Evolutionary conservation across 2,797 vertebrate genomes (phyloP).

Genomic region (Sarcoramphus papa): DNA sequence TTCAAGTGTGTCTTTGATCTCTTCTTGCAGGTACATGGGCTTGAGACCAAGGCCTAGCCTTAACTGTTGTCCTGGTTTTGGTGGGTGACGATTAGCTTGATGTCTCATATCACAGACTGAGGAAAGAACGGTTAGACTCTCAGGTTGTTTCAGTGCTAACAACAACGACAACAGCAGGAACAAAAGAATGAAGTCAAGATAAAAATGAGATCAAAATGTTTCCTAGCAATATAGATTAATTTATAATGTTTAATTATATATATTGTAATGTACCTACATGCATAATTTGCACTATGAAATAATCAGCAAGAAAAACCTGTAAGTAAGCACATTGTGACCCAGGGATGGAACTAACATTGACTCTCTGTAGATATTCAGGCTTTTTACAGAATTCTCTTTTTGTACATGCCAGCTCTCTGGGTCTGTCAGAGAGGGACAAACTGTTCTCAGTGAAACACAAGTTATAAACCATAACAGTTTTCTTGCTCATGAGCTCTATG

Average conservation of each 20-base stretch:
- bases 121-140: not conserved
- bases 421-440: not conserved
- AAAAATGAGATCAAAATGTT: not conserved
- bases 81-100: not conserved
- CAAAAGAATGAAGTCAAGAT: not conserved
- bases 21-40: not conserved
- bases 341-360: not conserved
- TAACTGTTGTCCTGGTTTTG: not conserved
- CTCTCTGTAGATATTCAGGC: not conserved
- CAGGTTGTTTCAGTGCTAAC: not conserved
- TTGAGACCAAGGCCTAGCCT: not conserved
- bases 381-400: not conserved
- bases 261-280: not conserved
- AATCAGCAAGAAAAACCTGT: not conserved
- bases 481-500: not conserved
- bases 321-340: not conserved
- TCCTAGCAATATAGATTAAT: not conserved
- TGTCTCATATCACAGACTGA: not conserved
- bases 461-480: not conserved
- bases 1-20: not conserved
- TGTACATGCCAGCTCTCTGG: not conserved
- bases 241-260: not conserved
- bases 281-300: not conserved
- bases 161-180: not conserved
- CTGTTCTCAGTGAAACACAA: not conserved